phyloP scores from a whole-genome alignment of 2,888 invertebrate species.

The Athrips mouffetella region DNA sequence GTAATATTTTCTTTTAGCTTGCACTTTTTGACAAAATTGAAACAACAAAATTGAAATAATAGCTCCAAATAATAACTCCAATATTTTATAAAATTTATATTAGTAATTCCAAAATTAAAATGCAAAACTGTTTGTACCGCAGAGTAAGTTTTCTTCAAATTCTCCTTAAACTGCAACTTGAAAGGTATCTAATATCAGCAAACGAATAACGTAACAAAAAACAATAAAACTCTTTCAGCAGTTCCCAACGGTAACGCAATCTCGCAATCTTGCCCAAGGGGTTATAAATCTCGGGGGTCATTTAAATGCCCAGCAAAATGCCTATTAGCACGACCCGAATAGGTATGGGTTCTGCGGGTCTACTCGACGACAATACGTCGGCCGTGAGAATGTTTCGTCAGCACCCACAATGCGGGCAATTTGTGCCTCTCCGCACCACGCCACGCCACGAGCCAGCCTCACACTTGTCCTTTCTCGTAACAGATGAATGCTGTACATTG shows the following conservation, averaged over 20 bases:
- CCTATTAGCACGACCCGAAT: slow-evolving; percentile 18
- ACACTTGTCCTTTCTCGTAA: slow-evolving; percentile 2
- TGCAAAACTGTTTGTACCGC: too few relatives aligned
- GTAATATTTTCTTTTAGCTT: too few relatives aligned
- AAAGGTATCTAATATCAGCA: too few relatives aligned
- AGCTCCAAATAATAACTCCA: too few relatives aligned
- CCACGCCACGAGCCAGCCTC: neutral
- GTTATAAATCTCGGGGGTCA: slow-evolving; percentile 8
- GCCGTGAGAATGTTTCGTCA: slow-evolving; percentile 20
- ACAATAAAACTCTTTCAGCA: neutral
- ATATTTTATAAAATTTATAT: too few relatives aligned
- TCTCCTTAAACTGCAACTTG: too few relatives aligned
- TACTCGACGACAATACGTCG: slow-evolving; percentile 19
- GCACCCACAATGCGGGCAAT: slow-evolving; percentile 12
- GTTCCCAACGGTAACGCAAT: neutral
- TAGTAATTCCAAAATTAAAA: too few relatives aligned
- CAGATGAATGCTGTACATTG: neutral
- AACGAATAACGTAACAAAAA: neutral
- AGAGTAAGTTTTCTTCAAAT: too few relatives aligned
- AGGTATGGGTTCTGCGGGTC: slow-evolving; percentile 16
- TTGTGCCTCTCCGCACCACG: neutral
- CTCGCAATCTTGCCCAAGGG: slow-evolving; percentile 2
- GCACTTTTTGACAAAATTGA: too few relatives aligned
- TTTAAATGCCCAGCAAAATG: slow-evolving; percentile 14
- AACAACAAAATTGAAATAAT: too few relatives aligned